These are phyloP conservation scores for Pholis gunnellus DNA, from an alignment of 2,113 vertebrate species.

Conservation along the genomic window DNA sequence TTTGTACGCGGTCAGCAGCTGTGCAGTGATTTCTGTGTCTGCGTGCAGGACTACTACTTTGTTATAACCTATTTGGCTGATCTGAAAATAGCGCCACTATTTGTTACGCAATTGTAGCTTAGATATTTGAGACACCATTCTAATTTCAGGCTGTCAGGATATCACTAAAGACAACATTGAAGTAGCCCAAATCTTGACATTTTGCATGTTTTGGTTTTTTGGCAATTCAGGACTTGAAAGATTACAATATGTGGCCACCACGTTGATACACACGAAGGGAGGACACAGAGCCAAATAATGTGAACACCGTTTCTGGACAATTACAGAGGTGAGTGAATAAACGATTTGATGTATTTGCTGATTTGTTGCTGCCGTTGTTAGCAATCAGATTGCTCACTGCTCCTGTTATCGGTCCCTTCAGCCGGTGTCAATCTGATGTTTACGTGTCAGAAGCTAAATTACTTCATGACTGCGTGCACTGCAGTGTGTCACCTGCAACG, in stretches of 20 bases:
- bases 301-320: conserved; percentile 79
- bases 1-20: conserved; percentile 12
- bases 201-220: conserved; percentile 42
- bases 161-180: neutral
- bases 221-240: conserved; percentile 75
- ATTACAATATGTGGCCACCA: conserved; percentile 72
- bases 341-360: neutral
- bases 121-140: neutral
- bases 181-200: conserved; percentile 22
- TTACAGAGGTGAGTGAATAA: conserved; percentile 76
- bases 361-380: conserved; percentile 3
- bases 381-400: neutral
- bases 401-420: neutral
- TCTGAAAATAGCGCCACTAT: neutral
- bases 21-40: conserved; percentile 27
- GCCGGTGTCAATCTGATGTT: conserved; percentile 34
- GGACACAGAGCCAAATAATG: conserved; percentile 81
- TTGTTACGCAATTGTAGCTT: conserved; percentile 12
- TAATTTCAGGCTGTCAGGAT: neutral
- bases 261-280: conserved; percentile 75
- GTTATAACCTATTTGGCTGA: conserved; percentile 13
- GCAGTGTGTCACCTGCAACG: conserved; percentile 22
- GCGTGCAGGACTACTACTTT: neutral
- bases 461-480: conserved; percentile 14
- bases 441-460: conserved; percentile 15